Evolutionary conservation across 1,140 invertebrate species (phyloP).

Genomic region (Pentalonia nigronervosa): DNA sequence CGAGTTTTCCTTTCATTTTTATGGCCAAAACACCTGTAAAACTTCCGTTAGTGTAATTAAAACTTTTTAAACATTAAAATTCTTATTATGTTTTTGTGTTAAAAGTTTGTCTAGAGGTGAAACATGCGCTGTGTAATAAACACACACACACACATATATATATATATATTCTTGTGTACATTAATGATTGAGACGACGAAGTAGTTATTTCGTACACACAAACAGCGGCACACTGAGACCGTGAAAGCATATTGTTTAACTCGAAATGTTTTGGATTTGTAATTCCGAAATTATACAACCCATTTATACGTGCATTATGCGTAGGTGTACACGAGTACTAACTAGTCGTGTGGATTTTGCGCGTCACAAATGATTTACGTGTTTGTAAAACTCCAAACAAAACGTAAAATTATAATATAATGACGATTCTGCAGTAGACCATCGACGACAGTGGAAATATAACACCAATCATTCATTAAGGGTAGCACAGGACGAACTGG

Average conservation of each 20-base stretch:
- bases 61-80: slow-evolving; percentile 52
- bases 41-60: slow-evolving; percentile 51
- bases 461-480: neutral
- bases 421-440: neutral
- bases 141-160: neutral
- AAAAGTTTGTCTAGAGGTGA: slow-evolving; percentile 30
- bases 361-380: neutral
- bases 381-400: neutral
- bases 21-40: slow-evolving; percentile 55
- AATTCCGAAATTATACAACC: neutral
- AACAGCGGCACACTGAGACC: neutral
- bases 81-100: slow-evolving; percentile 42
- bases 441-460: neutral
- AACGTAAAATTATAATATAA: neutral
- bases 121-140: neutral
- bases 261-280: neutral
- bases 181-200: neutral
- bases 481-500: neutral
- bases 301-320: neutral
- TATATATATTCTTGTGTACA: neutral
- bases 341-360: neutral
- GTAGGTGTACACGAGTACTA: neutral
- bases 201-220: slow-evolving; percentile 18
- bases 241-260: neutral
- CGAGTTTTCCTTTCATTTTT: slow-evolving; percentile 38